A percentile compares a stretch with the other conserved stretches of the same genome.
Conservation (phyloP, 2,797 vertebrate genomes). For the Dendrocincla fuliginosa region DNA sequence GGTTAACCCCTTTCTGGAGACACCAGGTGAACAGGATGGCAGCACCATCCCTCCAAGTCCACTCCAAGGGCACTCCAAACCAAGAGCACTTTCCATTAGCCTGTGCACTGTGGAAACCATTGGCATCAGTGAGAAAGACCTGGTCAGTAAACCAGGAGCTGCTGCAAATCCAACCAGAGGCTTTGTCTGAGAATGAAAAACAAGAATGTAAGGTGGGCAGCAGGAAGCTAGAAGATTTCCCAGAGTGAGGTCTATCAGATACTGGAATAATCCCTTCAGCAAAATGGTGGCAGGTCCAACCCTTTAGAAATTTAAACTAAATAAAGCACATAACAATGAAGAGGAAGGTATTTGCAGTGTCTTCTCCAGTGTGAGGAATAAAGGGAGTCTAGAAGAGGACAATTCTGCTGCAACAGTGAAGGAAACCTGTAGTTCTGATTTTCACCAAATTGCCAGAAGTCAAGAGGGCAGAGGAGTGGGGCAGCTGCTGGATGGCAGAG, state of each 20-base stretch:
- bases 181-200: neutral
- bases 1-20: neutral
- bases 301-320: neutral
- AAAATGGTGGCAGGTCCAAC: neutral
- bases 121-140: neutral
- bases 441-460: neutral
- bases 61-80: neutral
- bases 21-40: accelerated
- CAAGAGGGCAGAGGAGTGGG: neutral
- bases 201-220: neutral
- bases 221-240: neutral
- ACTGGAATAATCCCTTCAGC: neutral
- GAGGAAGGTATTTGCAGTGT: neutral
- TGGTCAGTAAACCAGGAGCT: neutral
- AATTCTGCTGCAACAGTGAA: neutral
- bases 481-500: neutral
- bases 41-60: neutral
- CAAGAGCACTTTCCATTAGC: neutral
- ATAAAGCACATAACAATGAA: neutral
- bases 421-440: neutral
- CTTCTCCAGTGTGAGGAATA: neutral
- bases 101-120: neutral
- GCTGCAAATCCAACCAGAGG: neutral
- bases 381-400: neutral
- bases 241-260: neutral